These are phyloP conservation scores for Ditylenchus weischeri DNA, from an alignment of 2,888 invertebrate genomes.

Conservation along the genomic window DNA sequence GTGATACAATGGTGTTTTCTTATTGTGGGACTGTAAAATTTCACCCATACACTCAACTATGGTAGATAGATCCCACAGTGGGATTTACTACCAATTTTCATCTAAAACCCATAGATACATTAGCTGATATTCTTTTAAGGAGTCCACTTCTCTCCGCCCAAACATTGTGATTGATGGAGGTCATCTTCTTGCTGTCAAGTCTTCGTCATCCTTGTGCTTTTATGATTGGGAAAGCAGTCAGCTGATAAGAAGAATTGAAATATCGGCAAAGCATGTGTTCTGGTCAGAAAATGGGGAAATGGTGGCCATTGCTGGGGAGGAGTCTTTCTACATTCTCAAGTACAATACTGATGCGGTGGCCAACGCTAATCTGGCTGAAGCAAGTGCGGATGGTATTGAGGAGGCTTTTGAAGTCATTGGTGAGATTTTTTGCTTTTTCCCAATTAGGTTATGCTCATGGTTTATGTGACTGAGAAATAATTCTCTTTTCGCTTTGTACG, in stretches of 20 bases:
- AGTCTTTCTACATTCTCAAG: conserved; percentile 86
- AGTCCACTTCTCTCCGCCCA: conserved; percentile 71
- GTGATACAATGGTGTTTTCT: too few species aligned
- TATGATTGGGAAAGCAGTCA: conserved; percentile 95
- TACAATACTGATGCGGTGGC: conserved; percentile 81
- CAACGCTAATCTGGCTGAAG: conserved; percentile 71
- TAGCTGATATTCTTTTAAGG: not conserved
- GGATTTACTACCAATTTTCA: too few species aligned
- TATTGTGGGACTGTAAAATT: too few species aligned
- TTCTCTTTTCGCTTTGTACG: conserved; percentile 6
- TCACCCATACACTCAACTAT: too few species aligned
- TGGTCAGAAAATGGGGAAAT: conserved; percentile 95
- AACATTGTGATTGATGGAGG: conserved; percentile 83
- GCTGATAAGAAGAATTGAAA: conserved; percentile 89
- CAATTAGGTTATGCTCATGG: not conserved
- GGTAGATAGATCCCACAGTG: too few species aligned
- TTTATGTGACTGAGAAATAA: not conserved
- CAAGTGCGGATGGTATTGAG: conserved; percentile 87
- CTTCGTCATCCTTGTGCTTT: conserved; percentile 69
- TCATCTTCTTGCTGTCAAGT: conserved; percentile 69
- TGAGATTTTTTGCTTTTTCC: conserved; percentile 11
- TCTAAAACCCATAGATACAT: not conserved
- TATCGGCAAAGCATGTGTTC: conserved; percentile 79
- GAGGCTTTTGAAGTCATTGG: conserved; percentile 77
- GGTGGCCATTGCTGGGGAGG: conserved; percentile 86